Conservation (phyloP, 2,113 vertebrate species). For the Aptenodytes patagonicus region DNA sequence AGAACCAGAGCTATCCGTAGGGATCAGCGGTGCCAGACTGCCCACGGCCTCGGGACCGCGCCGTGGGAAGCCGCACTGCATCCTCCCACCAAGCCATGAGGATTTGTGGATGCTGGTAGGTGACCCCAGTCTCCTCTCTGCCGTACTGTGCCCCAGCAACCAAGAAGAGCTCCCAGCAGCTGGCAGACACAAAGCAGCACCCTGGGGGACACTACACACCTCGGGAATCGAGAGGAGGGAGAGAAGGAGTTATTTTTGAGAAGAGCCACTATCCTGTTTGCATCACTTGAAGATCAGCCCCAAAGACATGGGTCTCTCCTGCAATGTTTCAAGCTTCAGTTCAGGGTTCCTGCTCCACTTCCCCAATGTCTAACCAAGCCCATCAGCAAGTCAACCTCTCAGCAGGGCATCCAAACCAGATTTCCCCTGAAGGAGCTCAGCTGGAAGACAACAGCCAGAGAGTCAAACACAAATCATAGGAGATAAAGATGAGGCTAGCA, state of each 20-base stretch:
- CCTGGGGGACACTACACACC: rapidly evolving
- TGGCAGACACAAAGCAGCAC: background rate
- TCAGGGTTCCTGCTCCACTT: background rate
- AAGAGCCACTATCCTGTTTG: background rate
- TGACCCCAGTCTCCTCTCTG: background rate
- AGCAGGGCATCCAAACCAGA: background rate
- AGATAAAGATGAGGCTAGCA: background rate
- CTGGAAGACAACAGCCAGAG: background rate
- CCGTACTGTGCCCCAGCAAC: rapidly evolving
- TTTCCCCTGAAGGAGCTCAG: background rate
- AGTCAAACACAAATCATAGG: background rate
- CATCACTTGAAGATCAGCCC: background rate
- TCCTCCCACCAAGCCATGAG: background rate
- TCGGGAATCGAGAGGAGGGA: rapidly evolving
- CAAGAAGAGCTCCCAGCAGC: background rate
- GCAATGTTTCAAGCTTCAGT: rapidly evolving
- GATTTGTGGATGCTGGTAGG: rapidly evolving
- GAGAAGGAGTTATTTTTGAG: background rate
- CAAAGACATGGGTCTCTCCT: rapidly evolving
- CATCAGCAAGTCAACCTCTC: rapidly evolving
- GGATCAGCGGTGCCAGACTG: background rate
- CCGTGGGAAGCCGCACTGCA: rapidly evolving
- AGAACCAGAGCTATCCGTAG: background rate
- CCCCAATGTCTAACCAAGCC: background rate
- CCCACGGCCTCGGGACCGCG: rapidly evolving